Conservation (phyloP, 2,113 vertebrate genomes). For the Oreocharis arfaki region DNA sequence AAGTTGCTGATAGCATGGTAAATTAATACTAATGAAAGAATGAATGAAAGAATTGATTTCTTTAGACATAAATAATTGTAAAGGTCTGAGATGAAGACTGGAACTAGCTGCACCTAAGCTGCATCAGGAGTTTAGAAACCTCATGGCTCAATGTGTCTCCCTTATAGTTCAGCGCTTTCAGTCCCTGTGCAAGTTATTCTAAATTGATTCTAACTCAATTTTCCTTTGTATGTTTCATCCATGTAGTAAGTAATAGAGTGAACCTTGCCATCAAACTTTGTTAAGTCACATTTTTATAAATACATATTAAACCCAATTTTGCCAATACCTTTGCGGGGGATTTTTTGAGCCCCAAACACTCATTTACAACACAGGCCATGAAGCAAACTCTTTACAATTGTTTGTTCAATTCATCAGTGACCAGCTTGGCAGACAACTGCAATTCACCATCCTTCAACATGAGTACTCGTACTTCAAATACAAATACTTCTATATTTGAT, state of each 20-base stretch:
- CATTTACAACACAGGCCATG: neutral
- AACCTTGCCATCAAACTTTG: neutral
- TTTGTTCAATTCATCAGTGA: neutral
- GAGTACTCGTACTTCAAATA: neutral
- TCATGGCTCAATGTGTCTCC: neutral
- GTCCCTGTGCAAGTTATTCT: neutral
- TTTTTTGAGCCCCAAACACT: neutral
- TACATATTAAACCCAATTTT: neutral
- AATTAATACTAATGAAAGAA: neutral
- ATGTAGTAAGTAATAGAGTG: neutral
- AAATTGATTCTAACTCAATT: neutral
- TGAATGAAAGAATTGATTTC: neutral
- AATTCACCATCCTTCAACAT: neutral
- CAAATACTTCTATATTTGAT: neutral
- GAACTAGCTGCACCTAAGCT: neutral
- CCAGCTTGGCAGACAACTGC: neutral
- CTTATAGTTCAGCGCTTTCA: accelerated
- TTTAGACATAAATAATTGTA: neutral
- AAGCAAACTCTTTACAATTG: neutral
- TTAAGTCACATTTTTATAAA: neutral
- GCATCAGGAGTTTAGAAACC: neutral
- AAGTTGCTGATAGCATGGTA: neutral
- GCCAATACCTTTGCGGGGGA: neutral
- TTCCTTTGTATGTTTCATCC: neutral
- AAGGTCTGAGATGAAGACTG: neutral